Base-by-base conservation (phyloP, 1,140 invertebrate species). In the Geopemphigus sp. region DNA sequence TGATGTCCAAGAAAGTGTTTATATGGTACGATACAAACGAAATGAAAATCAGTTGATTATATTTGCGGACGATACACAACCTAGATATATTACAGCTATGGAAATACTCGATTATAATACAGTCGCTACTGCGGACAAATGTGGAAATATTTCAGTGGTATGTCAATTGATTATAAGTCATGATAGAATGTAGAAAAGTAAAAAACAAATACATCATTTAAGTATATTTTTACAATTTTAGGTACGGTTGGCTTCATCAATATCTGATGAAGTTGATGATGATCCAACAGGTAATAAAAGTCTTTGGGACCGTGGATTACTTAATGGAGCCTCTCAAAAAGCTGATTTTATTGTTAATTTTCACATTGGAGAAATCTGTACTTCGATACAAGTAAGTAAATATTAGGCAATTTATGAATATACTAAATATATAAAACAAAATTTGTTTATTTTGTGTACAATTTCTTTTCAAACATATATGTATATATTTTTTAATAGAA, bases 251-350 rank as follows among this genome's bases (percentile, higher is more conserved):
- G 94, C 97, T 1, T 89, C 91, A 70, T 95, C 95, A 81, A 92
- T 97, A 0, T 95, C 92, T 32, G 98, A 99, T 87, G 97, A 99
- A 84, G 95, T 99, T 0, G 97, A 99, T 84, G 97, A 99, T 87
- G 98, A 99, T 88, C 98, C 98, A 0, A 99, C 97, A 0, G 98
- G 97, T 22, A 97, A 97, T 83, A 98, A 98, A 87, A 95, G 97
- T 3, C 86, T 99, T 0, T 99, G 98, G 98, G 98, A 99, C 86
- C 90, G 98, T 85, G 98, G 97, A 81, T 86, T 98, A 29, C 84
- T 99, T 5, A 98, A 96, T 85, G 98, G 97, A 3, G 97, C 98
- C 0, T 98, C 97, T 17, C 98, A 99, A 84, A 99, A 99, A 87
- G 92, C 95, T 0, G 97, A 99, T 83, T 92, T 95, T 12, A 89